phyloP scores from a whole-genome alignment of 2,888 invertebrate species.

The Hololepta plana region DNA sequence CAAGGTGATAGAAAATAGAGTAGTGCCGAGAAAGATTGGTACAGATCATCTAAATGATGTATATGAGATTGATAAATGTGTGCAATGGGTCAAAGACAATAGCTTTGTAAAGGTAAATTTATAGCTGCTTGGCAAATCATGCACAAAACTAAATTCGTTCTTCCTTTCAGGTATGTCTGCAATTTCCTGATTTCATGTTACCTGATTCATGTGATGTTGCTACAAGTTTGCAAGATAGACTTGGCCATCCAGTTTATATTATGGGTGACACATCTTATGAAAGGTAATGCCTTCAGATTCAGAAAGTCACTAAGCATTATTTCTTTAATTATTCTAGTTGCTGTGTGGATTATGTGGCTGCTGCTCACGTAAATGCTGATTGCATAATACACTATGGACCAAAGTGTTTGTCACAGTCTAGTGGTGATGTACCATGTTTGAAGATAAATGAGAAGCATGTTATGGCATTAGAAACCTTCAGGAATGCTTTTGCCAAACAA shows the following conservation, averaged over 20 bases:
- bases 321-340: conserved; percentile 38
- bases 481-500: conserved; percentile 18
- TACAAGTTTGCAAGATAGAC: conserved; percentile 27
- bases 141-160: no score
- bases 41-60: no score
- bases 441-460: conserved; percentile 47
- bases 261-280: conserved; percentile 86
- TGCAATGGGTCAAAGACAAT: no score
- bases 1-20: no score
- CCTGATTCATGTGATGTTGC: conserved; percentile 49
- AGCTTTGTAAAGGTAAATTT: no score
- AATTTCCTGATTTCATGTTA: conserved; percentile 76
- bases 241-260: conserved; percentile 51
- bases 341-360: conserved; percentile 78
- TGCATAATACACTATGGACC: conserved; percentile 83
- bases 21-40: no score
- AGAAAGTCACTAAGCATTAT: background rate
- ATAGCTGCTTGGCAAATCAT: no score
- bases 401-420: conserved; percentile 63
- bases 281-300: conserved; percentile 36
- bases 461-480: conserved; percentile 32
- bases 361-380: conserved; percentile 72
- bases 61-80: no score
- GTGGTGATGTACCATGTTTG: conserved; percentile 51
- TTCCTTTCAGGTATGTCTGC: no score